Percentiles rank a stretch among this genome's conserved stretches.
These are phyloP conservation scores for Botia kubotai DNA, from an alignment of 2,797 vertebrate species.

Conservation along the genomic window DNA sequence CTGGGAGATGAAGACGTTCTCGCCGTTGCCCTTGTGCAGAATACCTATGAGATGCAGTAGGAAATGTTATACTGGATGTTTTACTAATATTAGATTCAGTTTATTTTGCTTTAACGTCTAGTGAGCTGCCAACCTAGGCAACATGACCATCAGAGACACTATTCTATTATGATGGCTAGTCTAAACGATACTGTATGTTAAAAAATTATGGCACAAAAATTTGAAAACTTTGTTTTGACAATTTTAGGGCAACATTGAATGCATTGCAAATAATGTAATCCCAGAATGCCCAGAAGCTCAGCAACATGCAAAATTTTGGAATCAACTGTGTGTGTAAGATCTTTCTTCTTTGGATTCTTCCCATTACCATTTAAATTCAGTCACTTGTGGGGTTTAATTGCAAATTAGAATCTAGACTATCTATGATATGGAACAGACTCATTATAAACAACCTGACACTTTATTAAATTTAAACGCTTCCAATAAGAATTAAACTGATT, in stretches of 20 bases:
- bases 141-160: no score
- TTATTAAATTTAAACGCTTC: neutral
- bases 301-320: no score
- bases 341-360: neutral
- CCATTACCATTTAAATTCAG: neutral
- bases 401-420: neutral
- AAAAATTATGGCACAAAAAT: no score
- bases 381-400: neutral
- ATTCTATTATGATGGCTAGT: no score
- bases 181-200: no score
- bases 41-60: constrained; percentile 80
- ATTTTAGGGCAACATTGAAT: no score
- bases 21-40: constrained; percentile 96
- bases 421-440: neutral
- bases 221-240: no score
- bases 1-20: constrained; percentile 98
- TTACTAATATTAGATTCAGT: neutral
- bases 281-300: no score
- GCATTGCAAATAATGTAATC: no score
- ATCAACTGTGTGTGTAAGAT: no score
- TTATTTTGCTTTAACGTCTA: neutral
- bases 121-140: no score
- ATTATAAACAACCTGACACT: neutral
- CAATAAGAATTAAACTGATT: neutral
- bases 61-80: neutral